These are phyloP conservation scores for Sitobion miscanthi DNA, from an alignment of 1,140 invertebrate species.

Conservation along the genomic window DNA sequence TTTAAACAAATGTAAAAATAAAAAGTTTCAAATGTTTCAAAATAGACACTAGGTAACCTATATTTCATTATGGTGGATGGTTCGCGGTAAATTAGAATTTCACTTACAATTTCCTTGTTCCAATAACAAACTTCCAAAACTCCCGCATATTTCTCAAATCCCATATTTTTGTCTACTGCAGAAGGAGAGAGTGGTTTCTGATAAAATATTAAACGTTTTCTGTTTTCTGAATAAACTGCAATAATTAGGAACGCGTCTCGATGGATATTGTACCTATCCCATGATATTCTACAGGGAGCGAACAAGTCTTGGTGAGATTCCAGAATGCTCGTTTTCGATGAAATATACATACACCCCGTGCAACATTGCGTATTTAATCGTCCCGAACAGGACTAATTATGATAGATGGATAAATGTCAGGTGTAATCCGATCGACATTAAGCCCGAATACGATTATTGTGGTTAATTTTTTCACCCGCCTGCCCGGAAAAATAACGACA, in stretches of 20 bases:
- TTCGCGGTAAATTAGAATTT: not conserved
- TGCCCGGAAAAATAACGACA: not conserved
- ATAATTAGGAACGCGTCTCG: not conserved
- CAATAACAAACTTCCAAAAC: not conserved
- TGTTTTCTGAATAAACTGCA: not conserved
- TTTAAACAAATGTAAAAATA: no score
- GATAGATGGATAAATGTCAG: slow-evolving; percentile 46
- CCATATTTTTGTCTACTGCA: not conserved
- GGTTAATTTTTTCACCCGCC: not conserved
- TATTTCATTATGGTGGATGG: not conserved
- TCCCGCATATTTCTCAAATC: not conserved
- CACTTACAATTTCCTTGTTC: not conserved
- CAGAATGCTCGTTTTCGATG: not conserved
- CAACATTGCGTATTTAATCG: slow-evolving; percentile 40
- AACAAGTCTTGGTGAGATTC: not conserved
- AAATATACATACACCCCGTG: not conserved
- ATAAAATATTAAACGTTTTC: slow-evolving; percentile 9
- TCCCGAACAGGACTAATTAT: slow-evolving; percentile 25
- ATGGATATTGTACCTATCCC: not conserved
- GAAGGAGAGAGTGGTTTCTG: not conserved
- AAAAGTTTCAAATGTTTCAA: not conserved
- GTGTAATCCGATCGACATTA: slow-evolving; percentile 48
- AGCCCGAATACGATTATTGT: slow-evolving; percentile 25
- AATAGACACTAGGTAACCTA: not conserved
- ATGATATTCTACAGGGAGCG: no score